These are phyloP conservation scores for Poeciliopsis occidentalis DNA, from an alignment of 2,113 vertebrate genomes.

Conservation along the genomic window DNA sequence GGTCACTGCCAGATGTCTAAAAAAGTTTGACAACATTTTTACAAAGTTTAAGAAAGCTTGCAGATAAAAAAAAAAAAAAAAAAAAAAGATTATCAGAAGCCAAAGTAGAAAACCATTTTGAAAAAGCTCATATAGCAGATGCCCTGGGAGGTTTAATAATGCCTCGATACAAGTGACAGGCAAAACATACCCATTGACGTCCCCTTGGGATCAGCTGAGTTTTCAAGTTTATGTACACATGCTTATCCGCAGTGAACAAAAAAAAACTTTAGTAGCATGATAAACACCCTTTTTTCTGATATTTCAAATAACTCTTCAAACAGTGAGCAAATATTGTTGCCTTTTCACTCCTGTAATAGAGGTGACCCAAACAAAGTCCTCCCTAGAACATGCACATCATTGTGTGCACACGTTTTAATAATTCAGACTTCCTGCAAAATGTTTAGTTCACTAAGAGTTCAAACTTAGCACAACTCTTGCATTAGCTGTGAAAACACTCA, in stretches of 20 bases:
- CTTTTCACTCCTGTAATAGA: not conserved
- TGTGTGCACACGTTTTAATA: not conserved
- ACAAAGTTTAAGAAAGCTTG: not conserved
- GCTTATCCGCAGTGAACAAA: no score
- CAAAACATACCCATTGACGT: no score
- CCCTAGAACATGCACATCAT: not conserved
- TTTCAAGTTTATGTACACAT: not conserved
- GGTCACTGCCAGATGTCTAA: not conserved
- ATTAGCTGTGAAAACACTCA: not conserved
- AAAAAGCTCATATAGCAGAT: no score
- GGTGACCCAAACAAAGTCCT: not conserved
- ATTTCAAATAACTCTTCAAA: not conserved
- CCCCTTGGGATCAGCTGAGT: not conserved
- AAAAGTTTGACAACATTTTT: not conserved
- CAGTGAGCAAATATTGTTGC: not conserved
- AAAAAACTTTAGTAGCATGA: no score
- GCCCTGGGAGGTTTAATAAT: no score
- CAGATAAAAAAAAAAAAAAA: not conserved
- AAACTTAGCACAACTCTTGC: not conserved
- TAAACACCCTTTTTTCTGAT: not conserved
- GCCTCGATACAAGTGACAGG: no score
- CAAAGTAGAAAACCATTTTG: no score
- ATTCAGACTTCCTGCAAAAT: not conserved
- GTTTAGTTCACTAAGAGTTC: not conserved
- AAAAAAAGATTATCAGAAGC: not conserved